Evolutionary conservation across 2,113 vertebrate species (phyloP).

Genomic region (Macaca fascicularis): T2T-MFA8v1.1 NC_088389.1:12104001-12104500

Average conservation of each 20-base stretch:
- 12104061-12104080: no score
- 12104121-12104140: no score
- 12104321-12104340: neutral
- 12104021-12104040: no score
- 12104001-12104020: no score
- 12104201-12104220: neutral
- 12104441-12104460: neutral
- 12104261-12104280: neutral
- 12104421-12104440: neutral
- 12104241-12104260: neutral
- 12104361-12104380: neutral
- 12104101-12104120: no score
- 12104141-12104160: neutral
- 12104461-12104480: no score
- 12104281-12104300: neutral
- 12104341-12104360: rapidly evolving
- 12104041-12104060: no score
- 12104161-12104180: neutral
- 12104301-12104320: rapidly evolving
- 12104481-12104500: neutral
- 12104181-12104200: neutral
- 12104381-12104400: rapidly evolving
- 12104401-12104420: no score
- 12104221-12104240: rapidly evolving
- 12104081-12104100: no score